These are phyloP conservation scores for Coregonus ussuriensis DNA, from an alignment of 2,797 vertebrate species.

Conservation along the genomic window DNA sequence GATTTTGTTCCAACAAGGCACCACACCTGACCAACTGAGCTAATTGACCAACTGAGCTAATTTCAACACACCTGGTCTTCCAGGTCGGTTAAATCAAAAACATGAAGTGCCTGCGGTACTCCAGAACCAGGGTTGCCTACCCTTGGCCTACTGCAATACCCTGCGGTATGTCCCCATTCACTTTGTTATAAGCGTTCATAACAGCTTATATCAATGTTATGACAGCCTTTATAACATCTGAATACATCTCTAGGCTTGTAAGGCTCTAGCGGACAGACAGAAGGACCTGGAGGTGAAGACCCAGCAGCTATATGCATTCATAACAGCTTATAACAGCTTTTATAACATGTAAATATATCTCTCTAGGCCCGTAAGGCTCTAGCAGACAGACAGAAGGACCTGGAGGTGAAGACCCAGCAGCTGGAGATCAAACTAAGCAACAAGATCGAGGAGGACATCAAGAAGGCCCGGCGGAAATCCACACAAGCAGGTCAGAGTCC, in stretches of 20 bases:
- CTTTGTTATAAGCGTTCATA: conserved; percentile 4
- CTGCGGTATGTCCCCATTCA: not conserved
- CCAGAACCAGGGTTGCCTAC: too few relatives aligned
- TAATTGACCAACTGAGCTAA: too few relatives aligned
- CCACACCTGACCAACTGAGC: too few relatives aligned
- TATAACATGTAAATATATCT: not conserved
- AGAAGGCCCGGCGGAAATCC: conserved; percentile 95
- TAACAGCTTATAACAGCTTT: not conserved
- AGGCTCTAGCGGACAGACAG: conserved; percentile 48
- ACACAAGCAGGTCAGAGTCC: conserved; percentile 91
- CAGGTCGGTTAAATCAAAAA: too few relatives aligned
- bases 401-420: conserved; percentile 96
- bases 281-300: conserved; percentile 94
- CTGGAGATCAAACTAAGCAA: conserved; percentile 93
- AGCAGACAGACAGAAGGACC: conserved; percentile 92
- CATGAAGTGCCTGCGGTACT: too few relatives aligned
- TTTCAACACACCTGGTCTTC: too few relatives aligned
- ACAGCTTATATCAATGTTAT: too few relatives aligned
- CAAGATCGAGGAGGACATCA: conserved; percentile 97
- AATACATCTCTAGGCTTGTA: conserved; percentile 81
- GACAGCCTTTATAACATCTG: not conserved
- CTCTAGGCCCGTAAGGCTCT: conserved; percentile 90
- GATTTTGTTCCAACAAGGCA: too few relatives aligned
- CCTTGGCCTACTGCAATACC: too few relatives aligned
- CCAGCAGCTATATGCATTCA: conserved; percentile 74